Percentiles rank a stretch among this genome's conserved stretches.
These are phyloP conservation scores for Tachuris rubrigastra DNA, from an alignment of 2,113 vertebrate species.

Conservation along the genomic window DNA sequence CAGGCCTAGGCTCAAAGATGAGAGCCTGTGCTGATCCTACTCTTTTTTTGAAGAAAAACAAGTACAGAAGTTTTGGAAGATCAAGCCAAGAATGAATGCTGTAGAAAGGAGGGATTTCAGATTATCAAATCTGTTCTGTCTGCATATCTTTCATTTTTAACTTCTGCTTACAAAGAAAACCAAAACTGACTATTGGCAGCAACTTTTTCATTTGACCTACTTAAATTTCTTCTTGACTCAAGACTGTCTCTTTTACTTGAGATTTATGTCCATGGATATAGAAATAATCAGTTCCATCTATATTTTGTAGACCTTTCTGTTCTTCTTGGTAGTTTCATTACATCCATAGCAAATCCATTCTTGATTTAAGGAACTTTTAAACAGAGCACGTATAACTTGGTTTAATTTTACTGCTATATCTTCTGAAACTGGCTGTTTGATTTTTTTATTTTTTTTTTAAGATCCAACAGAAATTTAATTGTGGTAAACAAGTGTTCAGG, in stretches of 20 bases:
- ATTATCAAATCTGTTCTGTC: neutral
- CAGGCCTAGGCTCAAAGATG: neutral
- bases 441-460: neutral
- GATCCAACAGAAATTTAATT: neutral
- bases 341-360: neutral
- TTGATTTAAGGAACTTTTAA: neutral
- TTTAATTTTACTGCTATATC: neutral
- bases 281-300: neutral
- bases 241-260: neutral
- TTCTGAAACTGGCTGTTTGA: neutral
- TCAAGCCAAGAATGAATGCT: neutral
- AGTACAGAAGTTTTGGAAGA: neutral
- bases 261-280: neutral
- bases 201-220: neutral
- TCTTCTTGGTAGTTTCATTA: neutral
- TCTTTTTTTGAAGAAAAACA: neutral
- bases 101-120: neutral
- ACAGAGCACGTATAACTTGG: rapidly evolving
- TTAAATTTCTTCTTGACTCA: neutral
- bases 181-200: neutral
- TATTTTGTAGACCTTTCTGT: neutral
- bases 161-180: neutral
- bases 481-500: neutral
- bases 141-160: neutral
- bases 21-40: neutral